Conservation (phyloP, 1,140 invertebrate genomes). For the Stegodyphus mimosarum region DNA sequence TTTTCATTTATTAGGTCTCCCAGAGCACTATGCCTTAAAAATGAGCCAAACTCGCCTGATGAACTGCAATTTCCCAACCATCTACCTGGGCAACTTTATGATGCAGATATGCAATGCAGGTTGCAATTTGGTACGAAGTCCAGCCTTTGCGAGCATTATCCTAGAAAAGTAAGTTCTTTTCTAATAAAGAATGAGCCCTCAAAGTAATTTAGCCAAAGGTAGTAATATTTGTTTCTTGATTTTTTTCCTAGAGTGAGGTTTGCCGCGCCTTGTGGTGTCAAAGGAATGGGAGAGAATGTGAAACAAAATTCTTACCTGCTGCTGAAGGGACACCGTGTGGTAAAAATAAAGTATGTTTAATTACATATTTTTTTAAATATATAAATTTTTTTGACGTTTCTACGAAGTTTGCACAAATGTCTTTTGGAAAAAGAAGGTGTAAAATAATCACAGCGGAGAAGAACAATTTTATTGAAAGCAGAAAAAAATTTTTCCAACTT, state of each 20-base stretch:
- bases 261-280: conserved; percentile 87
- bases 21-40: conserved; percentile 65
- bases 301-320: conserved; percentile 84
- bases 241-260: conserved; percentile 70
- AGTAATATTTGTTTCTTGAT: neutral
- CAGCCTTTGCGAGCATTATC: conserved; percentile 76
- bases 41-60: conserved; percentile 65
- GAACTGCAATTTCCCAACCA: conserved; percentile 64
- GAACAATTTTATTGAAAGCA: too few relatives aligned
- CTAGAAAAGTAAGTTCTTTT: conserved; percentile 64
- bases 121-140: conserved; percentile 83
- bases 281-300: conserved; percentile 81
- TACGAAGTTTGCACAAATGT: too few relatives aligned
- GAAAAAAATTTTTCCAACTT: too few relatives aligned
- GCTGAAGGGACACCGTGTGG: conserved; percentile 88
- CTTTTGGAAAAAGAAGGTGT: too few relatives aligned
- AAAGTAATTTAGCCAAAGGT: too few relatives aligned
- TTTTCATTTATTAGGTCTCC: conserved; percentile 63
- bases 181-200: neutral
- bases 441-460: too few relatives aligned
- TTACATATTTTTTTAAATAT: too few relatives aligned
- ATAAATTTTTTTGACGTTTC: too few relatives aligned
- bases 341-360: conserved; percentile 71
- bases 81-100: conserved; percentile 80
- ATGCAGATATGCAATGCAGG: conserved; percentile 86